Evolutionary conservation across 2,113 vertebrate genomes (phyloP), one percentile per base, ranked within the genome.

Genomic region (Atractosteus spatula): DNA sequence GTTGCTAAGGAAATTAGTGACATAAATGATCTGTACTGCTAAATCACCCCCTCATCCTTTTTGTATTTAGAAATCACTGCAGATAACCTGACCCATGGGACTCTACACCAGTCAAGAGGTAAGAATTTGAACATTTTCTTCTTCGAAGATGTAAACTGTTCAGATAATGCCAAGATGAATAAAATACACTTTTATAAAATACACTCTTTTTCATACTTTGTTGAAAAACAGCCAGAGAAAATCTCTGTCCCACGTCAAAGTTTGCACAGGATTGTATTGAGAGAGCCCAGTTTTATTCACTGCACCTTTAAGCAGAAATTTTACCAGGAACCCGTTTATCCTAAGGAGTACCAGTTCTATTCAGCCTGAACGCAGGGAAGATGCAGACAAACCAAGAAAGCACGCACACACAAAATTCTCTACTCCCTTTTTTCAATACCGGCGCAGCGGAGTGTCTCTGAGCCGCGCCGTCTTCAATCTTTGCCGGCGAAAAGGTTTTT

Each of bases 31-130:
- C 75, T 44, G 74, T 74, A 72, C 81, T 79, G 79, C 66, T 79
- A 74, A 72, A 74, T 72, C 80, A 77, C 72, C 75, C 78, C 73
- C 80, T 75, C 83, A 72, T 8, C 75, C 62, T 70, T 74, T 71
- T 75, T 78, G 85, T 85, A 85, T 83, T 80, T 84, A 79, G 84
- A 82, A 80, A 79, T 72, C 80, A 75, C 72, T 71, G 85, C 80
- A 79, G 86, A 83, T 81, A 83, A 83, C 86, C 87, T 86, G 86
- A 86, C 85, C 82, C 84, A 82, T 73, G 74, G 77, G 68, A 8
- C 57, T 86, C 89, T 92, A 89, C 90, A 89, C 67, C 90, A 90
- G 87, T 84, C 80, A 71, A 45, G 68, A 82, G 89, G 90, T 91
- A 88, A 91, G 89, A 71, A 77, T 83, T 85, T 78, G 2, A 74